Evolutionary conservation across 2,888 invertebrate genomes (phyloP), one percentile per base, ranked within the genome.

Genomic region (Philhelius pedissequus): DNA sequence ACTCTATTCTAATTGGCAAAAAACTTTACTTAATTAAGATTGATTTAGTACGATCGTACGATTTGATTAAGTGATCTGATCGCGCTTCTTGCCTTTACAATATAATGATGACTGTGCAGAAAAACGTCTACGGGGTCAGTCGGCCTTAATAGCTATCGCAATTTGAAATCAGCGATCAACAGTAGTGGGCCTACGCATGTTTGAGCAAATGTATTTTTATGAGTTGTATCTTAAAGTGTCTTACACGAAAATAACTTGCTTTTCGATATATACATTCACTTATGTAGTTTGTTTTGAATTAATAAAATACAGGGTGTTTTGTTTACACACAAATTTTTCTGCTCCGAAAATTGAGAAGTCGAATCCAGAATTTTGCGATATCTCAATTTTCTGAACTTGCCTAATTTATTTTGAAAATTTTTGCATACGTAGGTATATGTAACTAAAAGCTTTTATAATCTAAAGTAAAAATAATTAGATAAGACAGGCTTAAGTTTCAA

Each of bases 221-320:
- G 30, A n/a, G n/a, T 32, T 86, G 86, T 88, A 56, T 69, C 64
- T 82, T 86, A 78, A 87, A 89, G n/a, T 11, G 35, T 50, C 13
- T 27, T 30, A 30, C 20, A 87, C 88, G 68, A 60, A 52, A 68
- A 82, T 75, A 64, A 38, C 30, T 32, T 81, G 87, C 3, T 40
- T n/a, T n/a, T 15, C 7, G 7, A n/a, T 38, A 38, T 32, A n/a
- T 7, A n/a, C n/a, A n/a, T n/a, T n/a, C 5, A 25, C 88, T 89
- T 87, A 87, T 89, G 18, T 22, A n/a, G 32, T 22, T 81, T 5
- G 18, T 9, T 38, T 50, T 69, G 45, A 58, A 60, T 60, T 75
- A 68, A 11, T 43, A 58, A 81, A 81, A 52, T 58, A 70, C 35
- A 76, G 32, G 56, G 56, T 56, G 35, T 50, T 27, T 48, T 48